These are phyloP conservation scores for Cyanistes caeruleus DNA, from an alignment of 2,113 vertebrate genomes.

Conservation along the genomic window DNA sequence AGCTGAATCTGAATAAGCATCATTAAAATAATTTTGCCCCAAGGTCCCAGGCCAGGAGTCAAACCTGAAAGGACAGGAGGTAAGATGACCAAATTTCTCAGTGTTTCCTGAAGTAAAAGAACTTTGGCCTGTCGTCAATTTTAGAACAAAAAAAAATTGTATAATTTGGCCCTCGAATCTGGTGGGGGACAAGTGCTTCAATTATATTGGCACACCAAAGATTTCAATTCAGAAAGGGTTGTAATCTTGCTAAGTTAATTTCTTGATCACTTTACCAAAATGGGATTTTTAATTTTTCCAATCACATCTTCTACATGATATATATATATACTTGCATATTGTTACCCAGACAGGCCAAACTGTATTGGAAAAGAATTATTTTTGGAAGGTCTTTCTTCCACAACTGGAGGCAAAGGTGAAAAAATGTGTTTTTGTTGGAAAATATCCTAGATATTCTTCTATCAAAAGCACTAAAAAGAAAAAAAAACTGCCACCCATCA, in stretches of 20 bases:
- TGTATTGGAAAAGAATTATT: neutral
- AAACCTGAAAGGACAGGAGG: neutral
- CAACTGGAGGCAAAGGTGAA: neutral
- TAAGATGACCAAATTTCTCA: neutral
- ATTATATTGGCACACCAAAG: neutral
- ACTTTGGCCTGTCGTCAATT: neutral
- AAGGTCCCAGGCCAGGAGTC: neutral
- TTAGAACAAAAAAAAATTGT: neutral
- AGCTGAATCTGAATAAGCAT: neutral
- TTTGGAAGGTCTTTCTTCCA: conserved; percentile 5
- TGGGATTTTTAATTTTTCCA: neutral
- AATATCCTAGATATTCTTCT: neutral
- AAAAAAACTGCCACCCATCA: conserved; percentile 25
- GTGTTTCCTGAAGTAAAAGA: neutral
- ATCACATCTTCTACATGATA: neutral
- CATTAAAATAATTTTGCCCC: neutral
- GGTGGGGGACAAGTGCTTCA: neutral
- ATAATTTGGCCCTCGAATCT: neutral
- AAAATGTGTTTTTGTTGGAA: neutral
- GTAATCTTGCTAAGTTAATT: neutral
- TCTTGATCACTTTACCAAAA: neutral
- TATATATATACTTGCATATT: neutral
- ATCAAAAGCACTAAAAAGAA: conserved; percentile 13
- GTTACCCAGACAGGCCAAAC: conserved; percentile 18
- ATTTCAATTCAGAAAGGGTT: neutral